Evolutionary conservation across 2,113 vertebrate species (phyloP).

Genomic region (Spheniscus mendiculus): DNA sequence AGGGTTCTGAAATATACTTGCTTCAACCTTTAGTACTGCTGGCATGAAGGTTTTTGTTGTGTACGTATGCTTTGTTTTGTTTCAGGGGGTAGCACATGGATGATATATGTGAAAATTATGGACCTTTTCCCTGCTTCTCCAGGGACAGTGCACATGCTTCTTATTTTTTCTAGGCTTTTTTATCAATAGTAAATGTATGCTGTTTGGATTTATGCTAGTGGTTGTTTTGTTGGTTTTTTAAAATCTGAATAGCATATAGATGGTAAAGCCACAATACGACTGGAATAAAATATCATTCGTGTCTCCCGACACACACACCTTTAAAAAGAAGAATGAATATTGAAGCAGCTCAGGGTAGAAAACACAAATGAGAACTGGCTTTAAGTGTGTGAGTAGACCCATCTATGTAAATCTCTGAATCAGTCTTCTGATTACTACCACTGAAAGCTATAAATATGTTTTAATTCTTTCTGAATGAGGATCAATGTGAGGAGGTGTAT

Average conservation of each 20-base stretch:
- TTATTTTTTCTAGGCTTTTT: neutral
- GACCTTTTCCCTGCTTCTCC: neutral
- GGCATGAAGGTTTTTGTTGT: neutral
- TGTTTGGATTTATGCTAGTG: neutral
- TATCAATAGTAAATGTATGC: neutral
- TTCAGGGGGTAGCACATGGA: neutral
- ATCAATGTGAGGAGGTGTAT: neutral
- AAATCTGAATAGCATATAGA: neutral
- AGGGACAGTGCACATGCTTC: neutral
- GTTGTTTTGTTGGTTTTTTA: neutral
- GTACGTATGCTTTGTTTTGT: neutral
- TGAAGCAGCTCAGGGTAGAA: neutral
- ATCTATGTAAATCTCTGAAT: slow-evolving; percentile 7
- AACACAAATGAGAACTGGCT: neutral
- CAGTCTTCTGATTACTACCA: neutral
- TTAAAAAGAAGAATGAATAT: neutral
- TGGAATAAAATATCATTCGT: neutral
- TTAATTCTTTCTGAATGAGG: slow-evolving; percentile 15
- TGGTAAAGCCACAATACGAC: neutral
- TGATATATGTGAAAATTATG: neutral
- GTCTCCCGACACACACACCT: neutral
- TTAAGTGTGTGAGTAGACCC: neutral
- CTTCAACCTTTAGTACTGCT: neutral
- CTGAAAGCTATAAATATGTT: slow-evolving; percentile 3
- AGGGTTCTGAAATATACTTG: neutral